Evolutionary conservation across 1,140 invertebrate species (phyloP), one percentile per base, ranked within the genome.

Genomic region (Drosophila tani): DNA sequence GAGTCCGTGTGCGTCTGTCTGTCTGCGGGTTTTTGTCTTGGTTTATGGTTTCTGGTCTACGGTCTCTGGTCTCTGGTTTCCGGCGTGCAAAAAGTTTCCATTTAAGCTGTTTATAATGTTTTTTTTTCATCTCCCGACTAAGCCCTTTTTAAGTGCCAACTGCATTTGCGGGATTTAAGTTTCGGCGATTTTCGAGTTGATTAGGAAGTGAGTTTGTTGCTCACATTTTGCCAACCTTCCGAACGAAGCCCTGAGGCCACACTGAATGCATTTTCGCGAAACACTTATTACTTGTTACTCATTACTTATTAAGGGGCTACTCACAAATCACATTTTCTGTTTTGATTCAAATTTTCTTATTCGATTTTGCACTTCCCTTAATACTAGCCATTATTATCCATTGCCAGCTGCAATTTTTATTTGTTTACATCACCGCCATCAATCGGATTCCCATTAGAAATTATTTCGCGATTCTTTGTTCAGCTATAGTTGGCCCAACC

Each of bases 101-200:
- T 79, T 73, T 86, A 86, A 86, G 83, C 82, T 87, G 83, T 86
- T 86, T 86, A 86, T 86, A 86, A 80, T 83, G 78, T 77, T 78
- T 55, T 64, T 64, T 68, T 55, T 35, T 55, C 56, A 2, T 6
- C 21, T 0, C 21, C 55, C 32, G 35, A 46, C 65, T 81, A 84
- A 81, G 63, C 67, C 66, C 57, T 66, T 81, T 84, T 75, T 47
- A 55, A 75, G 43, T 67, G 58, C 43, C 43, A 41, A 43, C 29
- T 45, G 27, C 21, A 66, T 64, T 79, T 68, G 55, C 41, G 17
- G 47, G 43, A 64, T 55, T 74, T 60, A 51, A 80, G 46, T 86
- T 83, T 58, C 6, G 9, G 9, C 29, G 45, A 75, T 56, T 50
- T 75, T 40, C 29, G 38, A 40, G 35, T 76, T 64, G 46, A 74